Evolutionary conservation across 2,113 vertebrate species (phyloP).

Genomic region (Parus major): DNA sequence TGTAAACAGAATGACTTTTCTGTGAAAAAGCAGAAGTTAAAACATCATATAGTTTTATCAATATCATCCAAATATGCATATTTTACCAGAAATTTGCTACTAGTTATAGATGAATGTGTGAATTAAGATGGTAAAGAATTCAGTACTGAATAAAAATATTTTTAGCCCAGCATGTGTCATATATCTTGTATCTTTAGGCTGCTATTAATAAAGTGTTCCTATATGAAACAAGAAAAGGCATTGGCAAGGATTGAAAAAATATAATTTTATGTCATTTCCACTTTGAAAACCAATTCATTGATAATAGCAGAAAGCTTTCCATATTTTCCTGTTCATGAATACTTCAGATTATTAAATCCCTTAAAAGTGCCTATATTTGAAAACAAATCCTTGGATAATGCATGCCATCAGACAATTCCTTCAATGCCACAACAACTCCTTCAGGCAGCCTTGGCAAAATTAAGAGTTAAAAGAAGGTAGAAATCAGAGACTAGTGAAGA

Average conservation of each 20-base stretch:
- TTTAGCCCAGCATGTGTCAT: conserved; percentile 40
- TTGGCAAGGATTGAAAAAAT: neutral
- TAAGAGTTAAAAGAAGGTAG: neutral
- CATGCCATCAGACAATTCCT: neutral
- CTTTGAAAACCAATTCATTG: neutral
- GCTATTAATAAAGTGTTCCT: conserved; percentile 52
- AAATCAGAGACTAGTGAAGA: neutral
- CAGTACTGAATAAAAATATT: conserved; percentile 42
- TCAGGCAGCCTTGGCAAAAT: neutral
- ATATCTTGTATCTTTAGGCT: neutral
- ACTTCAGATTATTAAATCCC: neutral
- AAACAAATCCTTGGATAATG: neutral
- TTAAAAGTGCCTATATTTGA: neutral
- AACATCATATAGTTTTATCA: neutral
- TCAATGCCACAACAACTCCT: too few species aligned
- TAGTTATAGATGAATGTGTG: neutral
- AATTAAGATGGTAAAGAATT: conserved; percentile 28
- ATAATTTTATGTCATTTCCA: neutral
- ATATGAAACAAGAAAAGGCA: conserved; percentile 10
- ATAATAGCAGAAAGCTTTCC: neutral
- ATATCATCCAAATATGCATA: neutral
- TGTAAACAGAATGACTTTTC: neutral
- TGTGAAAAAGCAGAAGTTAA: neutral
- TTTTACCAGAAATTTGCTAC: neutral
- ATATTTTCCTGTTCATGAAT: neutral